phyloP scores from a whole-genome alignment of 2,797 vertebrate genomes.

The Lindbergichthys nudifrons region DNA sequence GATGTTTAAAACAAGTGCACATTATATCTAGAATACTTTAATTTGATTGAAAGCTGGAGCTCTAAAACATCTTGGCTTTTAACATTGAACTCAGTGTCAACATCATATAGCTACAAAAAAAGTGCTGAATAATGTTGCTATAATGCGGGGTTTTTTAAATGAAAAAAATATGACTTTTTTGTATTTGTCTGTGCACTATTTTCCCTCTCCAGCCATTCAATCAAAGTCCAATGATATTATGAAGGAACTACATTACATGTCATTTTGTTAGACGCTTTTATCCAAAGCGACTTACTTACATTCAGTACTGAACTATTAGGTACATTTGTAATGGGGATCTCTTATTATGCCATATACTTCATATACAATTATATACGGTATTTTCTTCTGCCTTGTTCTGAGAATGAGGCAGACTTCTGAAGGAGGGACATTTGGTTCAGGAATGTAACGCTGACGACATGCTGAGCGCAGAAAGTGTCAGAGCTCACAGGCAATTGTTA shows the following conservation, averaged over 20 bases:
- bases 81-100: conserved; percentile 4
- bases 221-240: background rate
- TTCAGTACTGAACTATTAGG: background rate
- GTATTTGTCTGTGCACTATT: background rate
- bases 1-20: background rate
- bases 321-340: background rate
- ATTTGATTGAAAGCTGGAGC: background rate
- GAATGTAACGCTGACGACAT: conserved; percentile 23
- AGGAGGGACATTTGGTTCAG: conserved; percentile 57
- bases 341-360: background rate
- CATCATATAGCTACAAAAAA: background rate
- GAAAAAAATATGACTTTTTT: background rate
- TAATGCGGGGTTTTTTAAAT: background rate
- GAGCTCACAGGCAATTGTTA: conserved; percentile 69
- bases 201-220: background rate
- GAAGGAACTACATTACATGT: background rate
- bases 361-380: background rate
- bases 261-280: too few relatives aligned
- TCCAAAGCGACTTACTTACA: too few relatives aligned
- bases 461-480: conserved; percentile 58
- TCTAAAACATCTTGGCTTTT: background rate
- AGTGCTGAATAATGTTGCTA: background rate
- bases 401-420: background rate
- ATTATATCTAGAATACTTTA: background rate
- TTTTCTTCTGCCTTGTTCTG: background rate